These are phyloP conservation scores for Amblyopsis hoosieri DNA, from an alignment of 2,797 vertebrate genomes.

Conservation along the genomic window DNA sequence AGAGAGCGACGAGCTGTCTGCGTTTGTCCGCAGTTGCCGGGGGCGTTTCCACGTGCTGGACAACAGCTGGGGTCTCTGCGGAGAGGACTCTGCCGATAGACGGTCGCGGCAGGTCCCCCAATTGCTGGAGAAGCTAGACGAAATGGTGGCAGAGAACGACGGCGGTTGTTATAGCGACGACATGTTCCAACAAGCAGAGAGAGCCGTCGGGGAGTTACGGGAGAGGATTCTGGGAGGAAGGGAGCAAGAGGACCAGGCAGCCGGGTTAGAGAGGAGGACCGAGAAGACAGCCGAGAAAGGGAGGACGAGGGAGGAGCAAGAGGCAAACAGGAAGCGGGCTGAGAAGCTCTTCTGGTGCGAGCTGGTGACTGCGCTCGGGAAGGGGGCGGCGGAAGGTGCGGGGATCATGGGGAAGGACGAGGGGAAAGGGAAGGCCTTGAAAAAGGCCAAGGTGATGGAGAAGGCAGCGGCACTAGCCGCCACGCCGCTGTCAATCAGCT, in stretches of 20 bases:
- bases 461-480: slow-evolving; percentile 70
- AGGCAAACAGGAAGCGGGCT: slow-evolving; percentile 60
- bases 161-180: slow-evolving; percentile 65
- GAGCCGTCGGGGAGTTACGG: slow-evolving; percentile 48
- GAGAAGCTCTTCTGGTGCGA: slow-evolving; percentile 80
- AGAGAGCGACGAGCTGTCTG: slow-evolving; percentile 66
- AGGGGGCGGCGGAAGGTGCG: slow-evolving; percentile 75
- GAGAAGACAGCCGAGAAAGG: slow-evolving; percentile 26
- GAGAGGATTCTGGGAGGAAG: slow-evolving; percentile 55
- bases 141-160: slow-evolving; percentile 59
- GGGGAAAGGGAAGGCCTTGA: slow-evolving; percentile 61
- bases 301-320: slow-evolving; percentile 51
- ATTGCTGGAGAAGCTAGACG: slow-evolving; percentile 73
- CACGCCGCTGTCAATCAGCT: slow-evolving; percentile 69
- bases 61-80: slow-evolving; percentile 37
- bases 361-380: slow-evolving; percentile 72
- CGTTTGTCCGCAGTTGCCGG: slow-evolving; percentile 62
- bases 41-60: slow-evolving; percentile 73
- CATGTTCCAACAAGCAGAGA: slow-evolving; percentile 66
- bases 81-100: slow-evolving; percentile 1
- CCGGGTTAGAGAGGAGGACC: slow-evolving; percentile 13
- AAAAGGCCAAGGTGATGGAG: slow-evolving; percentile 72
- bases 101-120: slow-evolving; percentile 52
- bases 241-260: slow-evolving; percentile 3
- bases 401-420: slow-evolving; percentile 71